Evolutionary conservation across 2,113 vertebrate species (phyloP).

Genomic region (Thalassarche chlororhynchos): DNA sequence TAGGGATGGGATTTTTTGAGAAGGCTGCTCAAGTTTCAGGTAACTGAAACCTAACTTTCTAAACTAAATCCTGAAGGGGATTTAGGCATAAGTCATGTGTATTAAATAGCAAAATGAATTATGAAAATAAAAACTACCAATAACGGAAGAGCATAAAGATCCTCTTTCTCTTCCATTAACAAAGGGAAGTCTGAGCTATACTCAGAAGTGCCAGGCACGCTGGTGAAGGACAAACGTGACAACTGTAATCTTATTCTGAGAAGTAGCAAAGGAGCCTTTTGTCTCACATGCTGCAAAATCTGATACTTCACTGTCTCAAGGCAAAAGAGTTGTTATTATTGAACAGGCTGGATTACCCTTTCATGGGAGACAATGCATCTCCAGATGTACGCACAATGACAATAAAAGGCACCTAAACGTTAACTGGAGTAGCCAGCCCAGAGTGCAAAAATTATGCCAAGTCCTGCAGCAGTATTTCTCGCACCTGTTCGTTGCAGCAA

Average conservation of each 20-base stretch:
- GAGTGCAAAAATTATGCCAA: background rate
- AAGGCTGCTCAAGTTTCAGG: background rate
- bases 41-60: background rate
- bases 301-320: constrained; percentile 46
- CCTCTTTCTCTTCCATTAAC: constrained; percentile 13
- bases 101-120: constrained; percentile 1
- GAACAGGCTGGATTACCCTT: constrained; percentile 23
- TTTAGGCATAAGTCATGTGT: background rate
- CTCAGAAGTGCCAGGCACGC: constrained; percentile 36
- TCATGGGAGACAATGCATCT: constrained; percentile 12
- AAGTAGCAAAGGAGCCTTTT: constrained; percentile 19
- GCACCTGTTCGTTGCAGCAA: background rate
- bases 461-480: background rate
- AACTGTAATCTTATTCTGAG: constrained; percentile 25
- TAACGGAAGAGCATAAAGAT: background rate
- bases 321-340: constrained; percentile 24
- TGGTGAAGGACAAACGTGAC: background rate
- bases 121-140: background rate
- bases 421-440: background rate
- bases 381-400: background rate
- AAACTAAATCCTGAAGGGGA: background rate
- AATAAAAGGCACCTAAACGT: constrained; percentile 16
- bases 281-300: constrained; percentile 28
- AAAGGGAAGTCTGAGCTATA: constrained; percentile 32
- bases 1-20: background rate